Percentiles rank a stretch among this genome's conserved stretches.
These are phyloP conservation scores for Danio choprae DNA, from an alignment of 2,797 vertebrate species.

Conservation along the genomic window DNA sequence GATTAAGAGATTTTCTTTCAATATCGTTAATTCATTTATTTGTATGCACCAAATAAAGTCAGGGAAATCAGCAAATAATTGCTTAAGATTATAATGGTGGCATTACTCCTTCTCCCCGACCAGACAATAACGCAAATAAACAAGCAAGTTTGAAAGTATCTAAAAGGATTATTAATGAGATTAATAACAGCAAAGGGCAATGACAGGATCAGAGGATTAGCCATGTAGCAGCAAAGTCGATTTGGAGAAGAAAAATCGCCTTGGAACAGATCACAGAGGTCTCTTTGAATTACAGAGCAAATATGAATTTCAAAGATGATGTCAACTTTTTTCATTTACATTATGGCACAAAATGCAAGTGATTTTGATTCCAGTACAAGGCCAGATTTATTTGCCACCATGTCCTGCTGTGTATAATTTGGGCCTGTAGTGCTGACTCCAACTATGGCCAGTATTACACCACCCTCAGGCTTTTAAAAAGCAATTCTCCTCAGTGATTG, in stretches of 20 bases:
- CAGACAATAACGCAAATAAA: constrained; percentile 73
- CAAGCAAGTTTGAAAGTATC: constrained; percentile 72
- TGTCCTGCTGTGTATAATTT: constrained; percentile 25
- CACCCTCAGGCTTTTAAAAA: constrained; percentile 45
- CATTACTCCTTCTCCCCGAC: constrained; percentile 55
- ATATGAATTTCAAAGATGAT: neutral
- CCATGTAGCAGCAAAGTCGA: constrained; percentile 79
- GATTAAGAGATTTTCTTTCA: constrained; percentile 46
- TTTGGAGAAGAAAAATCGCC: constrained; percentile 71
- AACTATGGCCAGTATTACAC: constrained; percentile 14
- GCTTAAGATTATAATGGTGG: constrained; percentile 15
- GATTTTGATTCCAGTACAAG: constrained; percentile 31
- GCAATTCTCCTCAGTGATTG: constrained; percentile 22
- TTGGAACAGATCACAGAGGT: constrained; percentile 63
- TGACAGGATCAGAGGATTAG: constrained; percentile 74
- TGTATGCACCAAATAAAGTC: constrained; percentile 40
- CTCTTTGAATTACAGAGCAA: neutral
- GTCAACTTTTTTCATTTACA: constrained; percentile 12
- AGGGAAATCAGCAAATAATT: constrained; percentile 31
- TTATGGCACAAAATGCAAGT: neutral
- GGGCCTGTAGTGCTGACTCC: constrained; percentile 10
- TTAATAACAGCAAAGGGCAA: constrained; percentile 77
- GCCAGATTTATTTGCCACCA: constrained; percentile 4
- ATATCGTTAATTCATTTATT: constrained; percentile 46
- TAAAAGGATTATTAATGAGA: constrained; percentile 82